Percentiles rank a stretch among this genome's conserved stretches.
These are phyloP conservation scores for Lathamus discolor DNA, from an alignment of 2,113 vertebrate genomes.

Conservation along the genomic window DNA sequence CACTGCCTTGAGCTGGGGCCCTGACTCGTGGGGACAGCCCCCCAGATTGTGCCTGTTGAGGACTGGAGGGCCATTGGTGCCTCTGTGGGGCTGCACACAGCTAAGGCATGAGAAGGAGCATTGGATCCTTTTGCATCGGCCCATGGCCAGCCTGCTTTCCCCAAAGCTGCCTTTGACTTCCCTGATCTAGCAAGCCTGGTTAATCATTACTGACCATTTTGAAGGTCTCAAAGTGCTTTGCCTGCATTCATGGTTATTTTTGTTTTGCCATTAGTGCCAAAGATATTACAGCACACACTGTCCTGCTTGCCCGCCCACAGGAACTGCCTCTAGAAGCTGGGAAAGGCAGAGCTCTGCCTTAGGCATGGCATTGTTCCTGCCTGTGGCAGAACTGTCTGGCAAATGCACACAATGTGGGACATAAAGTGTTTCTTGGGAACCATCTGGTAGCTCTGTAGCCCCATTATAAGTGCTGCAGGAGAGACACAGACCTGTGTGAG, in stretches of 20 bases:
- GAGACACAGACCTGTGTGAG: neutral
- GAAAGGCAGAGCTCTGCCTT: neutral
- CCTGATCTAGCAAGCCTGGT: neutral
- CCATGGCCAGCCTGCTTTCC: neutral
- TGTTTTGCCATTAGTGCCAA: neutral
- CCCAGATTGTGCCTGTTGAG: neutral
- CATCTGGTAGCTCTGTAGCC: neutral
- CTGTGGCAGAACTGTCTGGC: neutral
- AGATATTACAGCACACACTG: neutral
- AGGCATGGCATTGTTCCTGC: neutral
- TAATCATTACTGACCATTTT: constrained; percentile 29
- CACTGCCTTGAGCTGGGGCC: neutral
- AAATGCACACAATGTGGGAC: accelerated
- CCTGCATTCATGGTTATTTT: neutral
- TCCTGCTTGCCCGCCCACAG: neutral
- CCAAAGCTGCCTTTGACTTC: neutral
- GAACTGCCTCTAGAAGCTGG: neutral
- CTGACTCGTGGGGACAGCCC: neutral
- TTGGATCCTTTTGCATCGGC: neutral
- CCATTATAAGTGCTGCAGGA: neutral
- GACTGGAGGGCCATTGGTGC: neutral
- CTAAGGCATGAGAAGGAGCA: neutral
- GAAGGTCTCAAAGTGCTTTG: neutral
- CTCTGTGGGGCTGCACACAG: neutral
- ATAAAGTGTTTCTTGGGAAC: neutral